A percentile compares a stretch with the other conserved stretches of the same genome.
These are phyloP conservation scores for Emydoidea blandingii DNA, from an alignment of 2,797 vertebrate genomes.

Conservation along the genomic window DNA sequence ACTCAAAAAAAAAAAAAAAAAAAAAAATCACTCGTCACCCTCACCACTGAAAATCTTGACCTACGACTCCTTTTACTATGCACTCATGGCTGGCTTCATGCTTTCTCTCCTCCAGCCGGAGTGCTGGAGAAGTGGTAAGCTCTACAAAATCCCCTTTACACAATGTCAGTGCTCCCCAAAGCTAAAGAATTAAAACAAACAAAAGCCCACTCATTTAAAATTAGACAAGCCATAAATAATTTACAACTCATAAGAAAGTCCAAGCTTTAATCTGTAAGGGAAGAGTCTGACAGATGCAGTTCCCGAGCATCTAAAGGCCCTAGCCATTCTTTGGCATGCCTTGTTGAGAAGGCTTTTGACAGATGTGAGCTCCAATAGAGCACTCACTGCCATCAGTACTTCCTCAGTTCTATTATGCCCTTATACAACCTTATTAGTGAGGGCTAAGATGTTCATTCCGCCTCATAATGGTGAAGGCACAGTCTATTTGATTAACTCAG, in stretches of 20 bases:
- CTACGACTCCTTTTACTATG: not conserved
- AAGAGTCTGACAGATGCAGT: not conserved
- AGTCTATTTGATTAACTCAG: not conserved
- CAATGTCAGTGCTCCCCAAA: not conserved
- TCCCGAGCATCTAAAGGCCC: not conserved
- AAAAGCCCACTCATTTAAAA: not conserved
- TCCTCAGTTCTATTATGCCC: not conserved
- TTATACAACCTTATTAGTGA: not conserved
- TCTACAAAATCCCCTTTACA: not conserved
- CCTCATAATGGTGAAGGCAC: not conserved
- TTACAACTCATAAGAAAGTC: not conserved
- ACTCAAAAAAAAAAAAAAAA: too few relatives aligned
- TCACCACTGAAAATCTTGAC: not conserved
- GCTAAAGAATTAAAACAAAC: not conserved
- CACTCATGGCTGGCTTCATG: not conserved
- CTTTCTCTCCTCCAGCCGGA: not conserved
- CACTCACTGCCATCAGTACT: not conserved
- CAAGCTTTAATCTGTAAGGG: not conserved
- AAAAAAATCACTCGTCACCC: too few relatives aligned
- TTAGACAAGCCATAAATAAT: not conserved
- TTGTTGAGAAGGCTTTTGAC: not conserved
- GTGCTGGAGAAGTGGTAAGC: not conserved
- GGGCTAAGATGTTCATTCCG: not conserved
- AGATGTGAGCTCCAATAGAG: not conserved
- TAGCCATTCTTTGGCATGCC: not conserved